Evolutionary conservation across 2,113 vertebrate genomes (phyloP).

Genomic region (Salvelinus sp.): DNA sequence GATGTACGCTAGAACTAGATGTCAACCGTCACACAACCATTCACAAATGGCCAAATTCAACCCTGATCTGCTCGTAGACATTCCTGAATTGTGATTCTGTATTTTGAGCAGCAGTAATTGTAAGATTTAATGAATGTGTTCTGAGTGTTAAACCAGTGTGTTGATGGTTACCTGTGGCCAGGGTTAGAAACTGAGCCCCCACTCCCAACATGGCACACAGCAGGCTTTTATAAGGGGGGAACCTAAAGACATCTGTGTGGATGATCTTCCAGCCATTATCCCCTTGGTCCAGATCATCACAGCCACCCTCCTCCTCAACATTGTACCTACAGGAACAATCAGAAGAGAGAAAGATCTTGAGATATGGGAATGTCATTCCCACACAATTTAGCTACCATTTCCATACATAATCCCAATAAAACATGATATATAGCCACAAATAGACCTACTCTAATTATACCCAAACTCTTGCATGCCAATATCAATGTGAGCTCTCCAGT

Average conservation of each 20-base stretch:
- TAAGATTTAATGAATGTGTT: not conserved
- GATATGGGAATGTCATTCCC: not conserved
- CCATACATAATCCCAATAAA: too few relatives aligned
- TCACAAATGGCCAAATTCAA: not conserved
- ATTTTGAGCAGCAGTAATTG: not conserved
- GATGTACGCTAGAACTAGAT: not conserved
- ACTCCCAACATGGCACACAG: slow-evolving; percentile 87
- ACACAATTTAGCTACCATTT: not conserved
- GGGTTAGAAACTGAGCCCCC: slow-evolving; percentile 88
- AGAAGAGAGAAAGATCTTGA: not conserved
- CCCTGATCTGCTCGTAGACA: not conserved
- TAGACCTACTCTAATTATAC: too few relatives aligned
- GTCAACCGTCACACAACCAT: not conserved
- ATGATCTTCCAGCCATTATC: slow-evolving; percentile 96
- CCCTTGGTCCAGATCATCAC: slow-evolving; percentile 88
- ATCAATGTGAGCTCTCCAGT: not conserved
- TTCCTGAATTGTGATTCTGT: not conserved
- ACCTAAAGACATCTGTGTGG: slow-evolving; percentile 91
- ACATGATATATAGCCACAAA: too few relatives aligned
- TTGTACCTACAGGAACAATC: slow-evolving; percentile 75
- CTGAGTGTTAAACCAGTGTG: not conserved
- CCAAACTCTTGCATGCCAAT: not conserved
- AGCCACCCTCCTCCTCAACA: slow-evolving; percentile 84
- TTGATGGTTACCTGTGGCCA: slow-evolving; percentile 81
- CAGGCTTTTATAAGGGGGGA: slow-evolving; percentile 85